Percentiles rank a stretch among this genome's conserved stretches.
Conservation (phyloP, 2,888 invertebrate genomes). For the Scaptomyza caliginosa region DNA sequence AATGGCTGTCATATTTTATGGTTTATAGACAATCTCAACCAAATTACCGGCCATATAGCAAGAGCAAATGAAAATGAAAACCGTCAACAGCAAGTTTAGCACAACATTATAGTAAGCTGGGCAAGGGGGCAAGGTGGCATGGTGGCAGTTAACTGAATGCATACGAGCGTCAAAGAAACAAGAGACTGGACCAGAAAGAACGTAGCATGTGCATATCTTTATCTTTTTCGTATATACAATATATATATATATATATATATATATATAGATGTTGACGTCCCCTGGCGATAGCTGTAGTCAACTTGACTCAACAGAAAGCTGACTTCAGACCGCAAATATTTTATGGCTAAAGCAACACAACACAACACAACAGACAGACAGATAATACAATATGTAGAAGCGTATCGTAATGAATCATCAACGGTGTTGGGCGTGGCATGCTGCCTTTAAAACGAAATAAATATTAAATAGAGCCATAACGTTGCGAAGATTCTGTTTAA, state of each 20-base stretch:
- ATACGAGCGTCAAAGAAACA: slow-evolving; percentile 9
- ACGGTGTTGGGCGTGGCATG: slow-evolving; percentile 10
- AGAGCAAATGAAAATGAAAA: slow-evolving; percentile 31
- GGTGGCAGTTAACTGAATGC: slow-evolving; percentile 10
- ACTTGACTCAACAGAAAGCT: slow-evolving; percentile 14
- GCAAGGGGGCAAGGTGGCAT: not conserved
- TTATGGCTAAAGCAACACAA: slow-evolving; percentile 9
- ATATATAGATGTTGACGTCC: slow-evolving; percentile 1
- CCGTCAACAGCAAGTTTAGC: slow-evolving; percentile 28
- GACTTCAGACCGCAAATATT: slow-evolving; percentile 57
- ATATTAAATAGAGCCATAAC: slow-evolving; percentile 33
- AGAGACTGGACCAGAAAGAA: not conserved
- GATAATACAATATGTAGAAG: slow-evolving; percentile 24
- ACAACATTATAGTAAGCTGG: slow-evolving; percentile 1
- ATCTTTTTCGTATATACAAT: too few species aligned
- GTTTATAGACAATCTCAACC: slow-evolving; percentile 36
- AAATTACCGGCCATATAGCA: slow-evolving; percentile 38
- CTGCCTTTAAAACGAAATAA: slow-evolving; percentile 19
- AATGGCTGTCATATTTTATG: slow-evolving; percentile 39
- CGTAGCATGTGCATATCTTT: not conserved
- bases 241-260: too few species aligned
- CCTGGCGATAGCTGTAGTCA: slow-evolving; percentile 4
- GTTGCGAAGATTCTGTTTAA: slow-evolving; percentile 43
- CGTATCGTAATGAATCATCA: slow-evolving; percentile 41
- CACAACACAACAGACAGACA: not conserved